A percentile compares a stretch with the other conserved stretches of the same genome.
Evolutionary conservation across 2,888 invertebrate species (phyloP).

Genomic region (Mythimna pallens): DNA sequence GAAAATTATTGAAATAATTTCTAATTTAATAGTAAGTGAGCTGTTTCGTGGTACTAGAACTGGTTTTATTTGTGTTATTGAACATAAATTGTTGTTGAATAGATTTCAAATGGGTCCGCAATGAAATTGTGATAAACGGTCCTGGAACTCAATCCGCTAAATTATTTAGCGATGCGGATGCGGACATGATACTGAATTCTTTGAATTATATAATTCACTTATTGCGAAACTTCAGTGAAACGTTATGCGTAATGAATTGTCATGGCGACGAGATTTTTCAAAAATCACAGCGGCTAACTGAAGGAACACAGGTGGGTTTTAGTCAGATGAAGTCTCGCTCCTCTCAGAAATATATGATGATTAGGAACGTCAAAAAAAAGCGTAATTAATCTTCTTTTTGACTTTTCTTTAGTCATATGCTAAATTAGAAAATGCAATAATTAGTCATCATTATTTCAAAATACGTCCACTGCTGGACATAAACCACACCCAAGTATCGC

Average conservation of each 20-base stretch:
- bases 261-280: no score
- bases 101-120: slow-evolving; percentile 46
- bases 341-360: no score
- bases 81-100: slow-evolving; percentile 52
- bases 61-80: slow-evolving; percentile 35
- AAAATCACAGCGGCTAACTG: no score
- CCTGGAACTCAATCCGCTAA: slow-evolving; percentile 29
- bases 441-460: no score
- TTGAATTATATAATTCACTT: slow-evolving; percentile 15
- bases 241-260: not conserved
- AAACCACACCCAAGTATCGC: no score
- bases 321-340: no score
- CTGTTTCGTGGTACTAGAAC: slow-evolving; percentile 49
- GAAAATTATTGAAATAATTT: slow-evolving; percentile 45
- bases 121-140: slow-evolving; percentile 50
- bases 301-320: no score
- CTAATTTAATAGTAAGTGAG: slow-evolving; percentile 50
- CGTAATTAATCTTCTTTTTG: no score
- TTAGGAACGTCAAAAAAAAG: no score
- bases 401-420: no score
- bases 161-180: slow-evolving; percentile 40
- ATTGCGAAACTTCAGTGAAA: not conserved
- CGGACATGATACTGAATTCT: slow-evolving; percentile 17
- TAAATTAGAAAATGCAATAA: no score
- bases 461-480: no score